These are phyloP conservation scores for Epinephelus moara DNA, from an alignment of 2,113 vertebrate genomes.

Conservation along the genomic window DNA sequence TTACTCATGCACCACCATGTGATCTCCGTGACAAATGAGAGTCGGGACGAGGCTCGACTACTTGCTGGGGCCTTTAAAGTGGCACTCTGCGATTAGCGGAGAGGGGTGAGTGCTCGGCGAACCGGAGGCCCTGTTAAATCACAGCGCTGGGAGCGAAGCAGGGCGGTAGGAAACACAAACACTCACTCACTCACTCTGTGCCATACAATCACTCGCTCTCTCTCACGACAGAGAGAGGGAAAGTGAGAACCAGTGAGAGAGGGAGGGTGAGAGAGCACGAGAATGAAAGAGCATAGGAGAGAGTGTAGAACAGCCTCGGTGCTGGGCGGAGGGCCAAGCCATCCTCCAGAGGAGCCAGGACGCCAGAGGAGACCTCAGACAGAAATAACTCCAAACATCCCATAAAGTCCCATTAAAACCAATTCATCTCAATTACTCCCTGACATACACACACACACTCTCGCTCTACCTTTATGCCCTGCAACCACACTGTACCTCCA, in stretches of 20 bases:
- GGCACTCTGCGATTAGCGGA: slow-evolving; percentile 58
- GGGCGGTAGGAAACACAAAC: slow-evolving; percentile 61
- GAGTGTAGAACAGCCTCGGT: slow-evolving; percentile 48
- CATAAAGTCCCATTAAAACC: slow-evolving; percentile 80
- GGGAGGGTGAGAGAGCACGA: not conserved
- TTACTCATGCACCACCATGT: slow-evolving; percentile 73
- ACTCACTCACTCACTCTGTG: slow-evolving; percentile 33
- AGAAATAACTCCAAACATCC: slow-evolving; percentile 80
- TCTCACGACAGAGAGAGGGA: slow-evolving; percentile 41
- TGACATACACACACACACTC: slow-evolving; percentile 32
- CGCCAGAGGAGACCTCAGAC: slow-evolving; percentile 78
- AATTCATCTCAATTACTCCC: slow-evolving; percentile 78
- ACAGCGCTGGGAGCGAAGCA: slow-evolving; percentile 14
- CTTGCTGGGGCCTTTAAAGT: slow-evolving; percentile 71
- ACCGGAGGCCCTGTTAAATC: slow-evolving; percentile 54
- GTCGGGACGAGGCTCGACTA: slow-evolving; percentile 57
- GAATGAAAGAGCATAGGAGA: slow-evolving; percentile 46
- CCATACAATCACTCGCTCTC: slow-evolving; percentile 23
- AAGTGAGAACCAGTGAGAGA: slow-evolving; percentile 40
- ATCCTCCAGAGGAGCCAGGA: slow-evolving; percentile 63
- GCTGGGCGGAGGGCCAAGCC: slow-evolving; percentile 66
- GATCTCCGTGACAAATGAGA: slow-evolving; percentile 77
- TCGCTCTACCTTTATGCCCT: slow-evolving; percentile 53
- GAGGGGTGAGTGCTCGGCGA: slow-evolving; percentile 53
- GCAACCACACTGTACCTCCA: slow-evolving; percentile 2